Conservation (phyloP, 2,113 vertebrate species). For the Heterocephalus glaber region DNA sequence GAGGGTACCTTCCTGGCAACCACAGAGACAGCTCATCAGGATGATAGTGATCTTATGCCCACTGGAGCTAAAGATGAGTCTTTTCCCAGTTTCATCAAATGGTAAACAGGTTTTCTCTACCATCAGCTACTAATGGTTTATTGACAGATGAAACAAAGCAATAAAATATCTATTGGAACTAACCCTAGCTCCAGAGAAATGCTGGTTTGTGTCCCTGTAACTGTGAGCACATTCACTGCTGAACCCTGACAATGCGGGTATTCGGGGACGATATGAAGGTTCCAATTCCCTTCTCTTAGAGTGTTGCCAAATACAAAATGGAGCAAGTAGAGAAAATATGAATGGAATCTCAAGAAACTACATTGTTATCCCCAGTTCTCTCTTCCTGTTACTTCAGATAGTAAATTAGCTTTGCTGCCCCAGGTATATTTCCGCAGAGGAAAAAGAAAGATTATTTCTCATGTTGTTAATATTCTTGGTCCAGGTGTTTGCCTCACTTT, state of each 20-base stretch:
- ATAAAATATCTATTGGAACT: background rate
- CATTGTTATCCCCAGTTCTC: background rate
- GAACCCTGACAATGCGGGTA: rapidly evolving
- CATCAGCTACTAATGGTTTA: background rate
- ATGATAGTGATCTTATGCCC: background rate
- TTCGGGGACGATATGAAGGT: background rate
- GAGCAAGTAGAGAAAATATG: background rate
- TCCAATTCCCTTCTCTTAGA: background rate
- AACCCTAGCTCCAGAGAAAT: background rate
- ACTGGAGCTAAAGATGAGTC: background rate
- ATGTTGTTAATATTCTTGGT: conserved; percentile 29
- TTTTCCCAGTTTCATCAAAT: background rate
- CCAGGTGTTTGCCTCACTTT: background rate
- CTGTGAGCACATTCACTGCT: background rate
- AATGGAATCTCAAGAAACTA: background rate
- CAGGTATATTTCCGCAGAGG: background rate
- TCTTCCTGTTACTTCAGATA: background rate
- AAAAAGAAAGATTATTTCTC: background rate
- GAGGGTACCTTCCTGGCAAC: rapidly evolving
- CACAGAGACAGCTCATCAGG: background rate
- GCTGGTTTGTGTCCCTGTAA: background rate
- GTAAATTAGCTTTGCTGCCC: background rate
- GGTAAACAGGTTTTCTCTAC: background rate
- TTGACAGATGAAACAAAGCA: background rate
- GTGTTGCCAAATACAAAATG: background rate